phyloP scores from a whole-genome alignment of 1,140 invertebrate species.

The Teleopsis dalmanni region DNA sequence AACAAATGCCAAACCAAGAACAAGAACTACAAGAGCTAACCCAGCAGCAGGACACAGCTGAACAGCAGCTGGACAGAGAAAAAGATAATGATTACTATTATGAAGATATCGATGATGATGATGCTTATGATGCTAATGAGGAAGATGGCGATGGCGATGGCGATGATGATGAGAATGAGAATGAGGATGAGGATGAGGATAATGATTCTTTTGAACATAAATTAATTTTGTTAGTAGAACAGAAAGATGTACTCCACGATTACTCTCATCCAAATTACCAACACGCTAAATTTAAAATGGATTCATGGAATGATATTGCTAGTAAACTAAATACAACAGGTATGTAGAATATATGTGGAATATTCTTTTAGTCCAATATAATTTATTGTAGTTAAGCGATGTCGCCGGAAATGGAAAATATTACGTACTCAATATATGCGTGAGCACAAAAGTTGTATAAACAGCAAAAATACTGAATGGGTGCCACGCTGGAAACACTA shows the following conservation, averaged over 20 bases:
- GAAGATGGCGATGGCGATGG: no score
- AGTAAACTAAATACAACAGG: slow-evolving; percentile 36
- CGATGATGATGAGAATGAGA: no score
- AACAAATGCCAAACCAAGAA: background rate
- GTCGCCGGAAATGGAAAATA: slow-evolving; percentile 39
- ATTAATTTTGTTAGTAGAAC: slow-evolving; percentile 30
- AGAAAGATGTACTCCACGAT: slow-evolving; percentile 38
- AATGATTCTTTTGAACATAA: slow-evolving; percentile 41
- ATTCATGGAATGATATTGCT: slow-evolving; percentile 38
- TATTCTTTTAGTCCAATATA: background rate
- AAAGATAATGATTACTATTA: slow-evolving; percentile 38
- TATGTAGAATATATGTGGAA: slow-evolving; percentile 8
- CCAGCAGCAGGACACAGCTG: background rate
- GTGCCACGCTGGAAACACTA: slow-evolving; percentile 40
- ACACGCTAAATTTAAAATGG: slow-evolving; percentile 34
- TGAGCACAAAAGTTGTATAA: slow-evolving; percentile 36
- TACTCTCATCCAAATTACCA: slow-evolving; percentile 37
- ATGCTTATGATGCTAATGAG: no score
- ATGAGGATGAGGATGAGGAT: no score
- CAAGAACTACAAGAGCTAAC: no score
- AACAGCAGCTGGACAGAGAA: slow-evolving; percentile 17
- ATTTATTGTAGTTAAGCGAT: slow-evolving; percentile 26
- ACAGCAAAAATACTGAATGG: slow-evolving; percentile 22
- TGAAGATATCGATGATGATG: no score
- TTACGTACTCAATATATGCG: slow-evolving; percentile 39